Evolutionary conservation across 2,797 vertebrate genomes (phyloP), one percentile per base, ranked within the genome.

Genomic region (Poeciliopsis paucimaculata): DNA sequence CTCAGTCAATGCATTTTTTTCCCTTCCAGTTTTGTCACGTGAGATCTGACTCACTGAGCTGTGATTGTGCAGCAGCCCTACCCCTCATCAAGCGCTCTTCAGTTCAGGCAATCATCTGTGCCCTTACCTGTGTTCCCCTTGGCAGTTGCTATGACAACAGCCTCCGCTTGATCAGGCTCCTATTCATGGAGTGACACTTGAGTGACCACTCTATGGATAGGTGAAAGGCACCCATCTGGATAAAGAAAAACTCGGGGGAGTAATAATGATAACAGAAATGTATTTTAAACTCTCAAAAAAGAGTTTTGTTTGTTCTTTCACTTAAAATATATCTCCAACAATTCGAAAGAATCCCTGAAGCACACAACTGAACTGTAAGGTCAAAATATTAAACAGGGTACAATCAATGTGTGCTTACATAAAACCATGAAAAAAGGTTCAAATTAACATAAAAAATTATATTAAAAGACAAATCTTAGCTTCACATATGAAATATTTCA

Each of bases 71-170:
- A 89, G 90, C 85, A 86, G 90, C 82, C 87, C 81, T 86, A 86
- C 84, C 90, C 89, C 90, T 95, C 91, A 94, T 95, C 94, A 94
- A 91, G 82, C 76, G 80, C 94, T 92, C 94, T 94, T 94, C 91
- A 94, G 90, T 89, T 94, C 89, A 94, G 84, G 92, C 94, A 96
- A 95, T 95, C 95, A 95, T 91, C 87, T 79, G 46, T 91, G 92
- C 88, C 91, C 92, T 93, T 94, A 95, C 94, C 94, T 95, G 92
- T 87, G 84, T 92, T 94, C 91, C 86, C 66, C 89, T 84, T 82
- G 85, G 81, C 84, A 87, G 93, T 96, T 93, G 90, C 94, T 88
- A 95, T 93, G 93, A 94, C 95, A 93, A 95, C 96, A 87, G 86
- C 85, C 91, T 91, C 87, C 10, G 90, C 93, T 93, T 94, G 92